Evolutionary conservation across 2,888 invertebrate genomes (phyloP).

Genomic region (Octonoba sinensis): DNA sequence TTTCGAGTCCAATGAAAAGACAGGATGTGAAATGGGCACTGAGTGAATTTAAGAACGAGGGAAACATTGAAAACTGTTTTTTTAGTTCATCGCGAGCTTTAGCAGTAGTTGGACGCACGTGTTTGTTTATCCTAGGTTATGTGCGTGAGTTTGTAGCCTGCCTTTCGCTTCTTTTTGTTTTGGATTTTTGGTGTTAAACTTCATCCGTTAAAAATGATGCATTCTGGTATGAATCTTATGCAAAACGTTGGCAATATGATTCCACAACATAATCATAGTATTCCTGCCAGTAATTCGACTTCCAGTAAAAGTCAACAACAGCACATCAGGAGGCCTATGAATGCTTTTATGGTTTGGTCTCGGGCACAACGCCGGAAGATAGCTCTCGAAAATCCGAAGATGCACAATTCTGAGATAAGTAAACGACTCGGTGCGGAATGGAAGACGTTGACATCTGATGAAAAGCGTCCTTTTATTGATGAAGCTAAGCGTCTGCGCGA

Average conservation of each 20-base stretch:
- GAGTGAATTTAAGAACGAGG: neutral
- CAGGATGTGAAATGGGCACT: neutral
- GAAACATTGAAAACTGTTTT: neutral
- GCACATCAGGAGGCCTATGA: constrained; percentile 73
- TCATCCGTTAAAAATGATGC: constrained; percentile 16
- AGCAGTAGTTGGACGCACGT: neutral
- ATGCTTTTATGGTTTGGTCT: constrained; percentile 74
- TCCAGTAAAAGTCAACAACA: neutral
- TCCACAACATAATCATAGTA: neutral
- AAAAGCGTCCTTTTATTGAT: constrained; percentile 73
- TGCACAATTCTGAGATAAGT: constrained; percentile 74
- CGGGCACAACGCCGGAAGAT: constrained; percentile 73
- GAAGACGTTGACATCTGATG: constrained; percentile 72
- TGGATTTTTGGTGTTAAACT: neutral
- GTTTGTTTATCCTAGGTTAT: neutral
- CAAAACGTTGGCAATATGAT: neutral
- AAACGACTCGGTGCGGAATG: constrained; percentile 73
- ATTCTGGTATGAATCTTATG: constrained; percentile 2
- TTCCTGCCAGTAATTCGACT: neutral
- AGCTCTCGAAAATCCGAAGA: constrained; percentile 74
- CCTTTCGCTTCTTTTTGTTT: neutral
- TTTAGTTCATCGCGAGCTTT: neutral
- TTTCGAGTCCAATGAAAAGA: too few species aligned
- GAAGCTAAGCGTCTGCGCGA: constrained; percentile 73
- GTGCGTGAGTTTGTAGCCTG: neutral